Base-by-base conservation (phyloP, 2,797 vertebrate species). In the Dendrocincla tyrannina region DNA sequence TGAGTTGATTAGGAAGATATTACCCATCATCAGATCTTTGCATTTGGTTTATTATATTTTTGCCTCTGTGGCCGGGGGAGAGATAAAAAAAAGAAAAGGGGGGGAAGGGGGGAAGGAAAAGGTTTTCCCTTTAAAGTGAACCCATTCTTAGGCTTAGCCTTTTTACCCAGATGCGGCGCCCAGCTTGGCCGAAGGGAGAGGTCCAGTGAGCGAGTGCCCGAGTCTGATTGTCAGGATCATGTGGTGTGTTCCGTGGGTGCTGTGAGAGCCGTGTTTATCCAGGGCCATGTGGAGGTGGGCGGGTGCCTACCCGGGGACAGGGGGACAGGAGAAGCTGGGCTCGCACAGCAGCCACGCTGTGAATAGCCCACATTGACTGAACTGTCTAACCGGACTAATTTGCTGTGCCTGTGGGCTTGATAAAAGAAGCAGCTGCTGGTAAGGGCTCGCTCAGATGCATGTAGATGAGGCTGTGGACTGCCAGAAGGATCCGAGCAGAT, bases 351-450 rank as follows among this genome's bases (percentile, higher is more conserved):
- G 98, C 97, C 96, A 85, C 96, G 85, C 98, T 97, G 98, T 98
- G 98, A 98, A 97, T 98, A 98, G 98, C 98, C 88, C 96, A 96
- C 97, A 96, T 98, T 98, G 99, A 98, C 98, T 97, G 97, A 98
- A 98, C 98, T 97, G 98, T 97, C 97, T 98, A 97, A 96, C 98
- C 98, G 98, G 98, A 98, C 98, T 98, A 96, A 98, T 97, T 98
- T 97, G 97, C 98, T 97, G 96, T 97, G 98, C 98, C 98, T 98
- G 98, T 98, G 97, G 98, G 98, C 98, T 98, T 97, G 98, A 98
- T 98, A 97, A 98, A 98, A 98, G 98, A 97, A 98, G 98, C 98
- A 98, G 98, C 98, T 99, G 99, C 98, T 97, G 97, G 97, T 95
- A 92, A 97, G 97, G 96, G 97, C 96, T 97, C 62, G 95, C 97